Conservation (phyloP, 2,797 vertebrate species). For the Typhlichthys subterraneus region DNA sequence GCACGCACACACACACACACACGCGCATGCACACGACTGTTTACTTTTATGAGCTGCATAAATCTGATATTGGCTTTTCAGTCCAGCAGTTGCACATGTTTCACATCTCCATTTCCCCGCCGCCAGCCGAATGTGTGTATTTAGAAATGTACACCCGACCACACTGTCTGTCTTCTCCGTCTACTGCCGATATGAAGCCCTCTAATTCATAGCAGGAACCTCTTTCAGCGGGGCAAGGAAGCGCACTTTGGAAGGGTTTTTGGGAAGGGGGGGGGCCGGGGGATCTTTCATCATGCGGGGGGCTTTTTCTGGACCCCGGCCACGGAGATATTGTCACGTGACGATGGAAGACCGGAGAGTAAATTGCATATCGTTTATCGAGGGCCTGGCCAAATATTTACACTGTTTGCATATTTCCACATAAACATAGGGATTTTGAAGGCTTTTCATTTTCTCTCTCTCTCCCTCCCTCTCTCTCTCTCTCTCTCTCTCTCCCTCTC, state of each 20-base stretch:
- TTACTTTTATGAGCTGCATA: conserved; percentile 52
- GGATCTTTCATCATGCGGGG: conserved; percentile 59
- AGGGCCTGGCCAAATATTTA: conserved; percentile 58
- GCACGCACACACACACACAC: too few relatives aligned
- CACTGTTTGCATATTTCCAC: conserved; percentile 60
- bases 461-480: conserved; percentile 7
- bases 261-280: conserved; percentile 7
- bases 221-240: conserved; percentile 51
- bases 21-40: conserved; percentile 42
- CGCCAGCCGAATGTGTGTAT: conserved; percentile 54
- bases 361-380: conserved; percentile 61
- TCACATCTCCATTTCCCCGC: conserved; percentile 55
- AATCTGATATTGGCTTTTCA: conserved; percentile 56
- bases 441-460: conserved; percentile 40
- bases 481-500: conserved; percentile 11
- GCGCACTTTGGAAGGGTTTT: conserved; percentile 35
- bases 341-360: conserved; percentile 56
- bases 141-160: conserved; percentile 58
- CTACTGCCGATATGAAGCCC: conserved; percentile 57
- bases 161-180: conserved; percentile 49
- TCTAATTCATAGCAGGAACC: conserved; percentile 73
- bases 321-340: conserved; percentile 66
- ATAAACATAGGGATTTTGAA: conserved; percentile 52
- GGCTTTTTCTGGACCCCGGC: conserved; percentile 53
- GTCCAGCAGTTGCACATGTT: conserved; percentile 44